Conservation (phyloP, 23 tunicate species). For the Ciona savignyi region DNA sequence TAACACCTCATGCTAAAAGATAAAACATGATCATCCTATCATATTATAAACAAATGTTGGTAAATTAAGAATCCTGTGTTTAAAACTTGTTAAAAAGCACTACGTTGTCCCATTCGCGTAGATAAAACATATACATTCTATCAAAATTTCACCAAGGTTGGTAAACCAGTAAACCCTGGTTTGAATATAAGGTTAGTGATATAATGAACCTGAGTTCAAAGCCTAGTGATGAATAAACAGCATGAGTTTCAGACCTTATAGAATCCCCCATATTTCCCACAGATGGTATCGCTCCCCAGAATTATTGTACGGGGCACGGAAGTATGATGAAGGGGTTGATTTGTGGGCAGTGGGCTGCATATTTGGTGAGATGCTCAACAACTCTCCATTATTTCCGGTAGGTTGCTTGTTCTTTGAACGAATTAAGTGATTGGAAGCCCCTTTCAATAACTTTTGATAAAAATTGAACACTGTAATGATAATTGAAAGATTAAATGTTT, state of each 20-base stretch:
- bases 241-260: neutral
- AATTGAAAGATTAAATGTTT: no score
- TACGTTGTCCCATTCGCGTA: no score
- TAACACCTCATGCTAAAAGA: no score
- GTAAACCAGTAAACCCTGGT: neutral
- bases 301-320: slow-evolving; percentile 75
- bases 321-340: slow-evolving; percentile 96
- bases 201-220: neutral
- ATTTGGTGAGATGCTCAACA: slow-evolving; percentile 86
- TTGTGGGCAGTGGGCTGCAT: slow-evolving; percentile 97
- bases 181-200: neutral
- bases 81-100: no score
- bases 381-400: slow-evolving; percentile 93
- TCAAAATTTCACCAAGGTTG: neutral
- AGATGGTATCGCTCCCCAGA: slow-evolving; percentile 98
- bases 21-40: no score
- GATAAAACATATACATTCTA: no score
- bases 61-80: neutral
- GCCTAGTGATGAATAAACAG: neutral
- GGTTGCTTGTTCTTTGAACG: no score
- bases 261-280: neutral
- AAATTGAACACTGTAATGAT: no score
- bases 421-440: no score
- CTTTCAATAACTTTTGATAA: no score
- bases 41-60: neutral